A percentile compares a stretch with the other conserved stretches of the same genome.
These are phyloP conservation scores for Abscondita cerata DNA, from an alignment of 2,888 invertebrate species.

Conservation along the genomic window DNA sequence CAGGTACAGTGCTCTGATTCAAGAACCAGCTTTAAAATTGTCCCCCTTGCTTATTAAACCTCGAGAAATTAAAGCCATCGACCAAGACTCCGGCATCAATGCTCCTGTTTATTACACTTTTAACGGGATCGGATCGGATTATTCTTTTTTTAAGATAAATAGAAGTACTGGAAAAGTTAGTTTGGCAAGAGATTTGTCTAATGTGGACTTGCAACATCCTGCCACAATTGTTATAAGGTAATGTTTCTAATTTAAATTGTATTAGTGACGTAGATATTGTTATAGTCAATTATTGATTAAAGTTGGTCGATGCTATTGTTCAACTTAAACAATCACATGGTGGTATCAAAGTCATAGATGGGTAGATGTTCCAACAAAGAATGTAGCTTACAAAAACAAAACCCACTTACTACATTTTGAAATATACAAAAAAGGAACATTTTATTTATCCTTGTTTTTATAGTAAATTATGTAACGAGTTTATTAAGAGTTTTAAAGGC, in stretches of 20 bases:
- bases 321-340: too few species aligned
- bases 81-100: slow-evolving; percentile 82
- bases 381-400: too few species aligned
- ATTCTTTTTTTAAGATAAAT: slow-evolving; percentile 69
- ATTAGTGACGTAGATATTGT: too few species aligned
- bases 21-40: slow-evolving; percentile 69
- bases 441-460: too few species aligned
- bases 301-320: too few species aligned
- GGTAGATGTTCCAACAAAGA: too few species aligned
- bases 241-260: neutral
- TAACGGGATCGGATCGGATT: slow-evolving; percentile 68
- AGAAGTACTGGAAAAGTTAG: slow-evolving; percentile 57
- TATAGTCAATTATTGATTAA: too few species aligned
- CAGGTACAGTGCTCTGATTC: slow-evolving; percentile 70
- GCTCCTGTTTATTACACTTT: slow-evolving; percentile 76
- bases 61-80: slow-evolving; percentile 75
- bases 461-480: too few species aligned
- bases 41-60: slow-evolving; percentile 72
- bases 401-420: too few species aligned
- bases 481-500: too few species aligned
- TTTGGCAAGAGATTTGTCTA: slow-evolving; percentile 65
- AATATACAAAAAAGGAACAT: too few species aligned
- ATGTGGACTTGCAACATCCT: slow-evolving; percentile 70
- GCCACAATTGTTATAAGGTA: slow-evolving; percentile 62
- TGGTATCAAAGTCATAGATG: too few species aligned